Conservation (phyloP, 2,113 vertebrate species). For the Engystomops pustulosus region DNA sequence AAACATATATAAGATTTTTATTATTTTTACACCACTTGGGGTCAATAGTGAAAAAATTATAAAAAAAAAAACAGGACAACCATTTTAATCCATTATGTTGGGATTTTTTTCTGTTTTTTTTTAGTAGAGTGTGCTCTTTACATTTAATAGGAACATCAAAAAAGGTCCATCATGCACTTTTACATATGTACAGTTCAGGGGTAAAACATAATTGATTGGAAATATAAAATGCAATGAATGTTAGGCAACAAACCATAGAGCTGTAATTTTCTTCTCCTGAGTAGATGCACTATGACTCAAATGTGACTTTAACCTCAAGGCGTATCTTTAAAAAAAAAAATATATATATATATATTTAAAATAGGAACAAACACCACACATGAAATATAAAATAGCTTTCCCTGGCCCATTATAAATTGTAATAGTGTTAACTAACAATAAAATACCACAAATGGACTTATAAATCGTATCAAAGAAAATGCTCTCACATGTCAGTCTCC, state of each 20-base stretch:
- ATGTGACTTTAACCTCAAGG: conserved; percentile 96
- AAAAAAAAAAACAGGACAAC: too few species aligned
- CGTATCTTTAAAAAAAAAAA: conserved; percentile 82
- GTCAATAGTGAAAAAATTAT: too few species aligned
- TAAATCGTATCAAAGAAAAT: too few species aligned
- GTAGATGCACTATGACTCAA: conserved; percentile 85
- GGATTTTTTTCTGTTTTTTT: too few species aligned
- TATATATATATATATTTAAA: neutral
- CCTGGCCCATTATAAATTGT: too few species aligned
- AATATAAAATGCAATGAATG: neutral
- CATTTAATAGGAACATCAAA: neutral
- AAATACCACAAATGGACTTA: too few species aligned
- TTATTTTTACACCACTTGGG: too few species aligned
- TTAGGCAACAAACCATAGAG: conserved; percentile 87
- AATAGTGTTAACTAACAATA: neutral
- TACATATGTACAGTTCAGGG: neutral
- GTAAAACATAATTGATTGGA: neutral
- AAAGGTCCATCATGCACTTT: neutral
- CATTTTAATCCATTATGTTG: too few species aligned
- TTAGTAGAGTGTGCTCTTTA: neutral
- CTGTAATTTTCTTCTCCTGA: conserved; percentile 95
- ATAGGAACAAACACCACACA: neutral
- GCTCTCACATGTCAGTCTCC: too few species aligned
- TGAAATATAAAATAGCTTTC: too few species aligned
- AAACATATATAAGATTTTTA: too few species aligned